phyloP scores from a whole-genome alignment of 2,113 vertebrate genomes.

The Thermophis baileyi region DNA sequence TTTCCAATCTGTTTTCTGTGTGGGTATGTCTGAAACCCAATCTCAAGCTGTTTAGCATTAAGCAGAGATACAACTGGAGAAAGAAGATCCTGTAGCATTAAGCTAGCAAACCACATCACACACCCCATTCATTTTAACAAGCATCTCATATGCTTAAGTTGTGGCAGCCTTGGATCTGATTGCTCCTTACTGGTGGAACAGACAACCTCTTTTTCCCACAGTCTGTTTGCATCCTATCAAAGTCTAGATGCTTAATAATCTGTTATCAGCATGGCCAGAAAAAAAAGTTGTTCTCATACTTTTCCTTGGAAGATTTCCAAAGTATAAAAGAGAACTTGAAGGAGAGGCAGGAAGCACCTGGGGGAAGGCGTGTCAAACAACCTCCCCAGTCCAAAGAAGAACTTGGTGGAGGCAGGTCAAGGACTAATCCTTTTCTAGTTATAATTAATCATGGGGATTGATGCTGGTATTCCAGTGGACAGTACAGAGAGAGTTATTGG shows the following conservation, averaged over 20 bases:
- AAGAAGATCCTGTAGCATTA: constrained; percentile 40
- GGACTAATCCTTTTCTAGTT: constrained; percentile 57
- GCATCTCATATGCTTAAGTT: constrained; percentile 60
- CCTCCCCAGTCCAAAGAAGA: background rate
- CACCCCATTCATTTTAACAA: constrained; percentile 53
- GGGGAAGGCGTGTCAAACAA: constrained; percentile 21
- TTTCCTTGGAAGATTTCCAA: constrained; percentile 67
- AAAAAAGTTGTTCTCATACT: constrained; percentile 58
- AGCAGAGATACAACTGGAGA: constrained; percentile 17
- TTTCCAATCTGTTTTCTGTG: background rate
- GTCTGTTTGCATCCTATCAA: constrained; percentile 43
- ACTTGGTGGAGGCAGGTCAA: constrained; percentile 36
- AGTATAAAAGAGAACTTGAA: constrained; percentile 41
- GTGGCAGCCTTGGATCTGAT: constrained; percentile 42
- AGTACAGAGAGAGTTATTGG: constrained; percentile 67
- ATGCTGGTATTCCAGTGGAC: constrained; percentile 77
- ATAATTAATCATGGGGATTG: constrained; percentile 58
- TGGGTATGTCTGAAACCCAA: background rate
- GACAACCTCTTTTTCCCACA: constrained; percentile 56
- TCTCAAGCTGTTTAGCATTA: constrained; percentile 41
- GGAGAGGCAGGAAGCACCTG: constrained; percentile 26
- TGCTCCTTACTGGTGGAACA: constrained; percentile 44
- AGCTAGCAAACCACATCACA: constrained; percentile 45
- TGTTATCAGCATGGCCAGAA: constrained; percentile 56
- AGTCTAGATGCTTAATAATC: constrained; percentile 54